Evolutionary conservation across 1,140 invertebrate genomes (phyloP), one percentile per base, ranked within the genome.

Genomic region (Doryteuthis pealeii): DNA sequence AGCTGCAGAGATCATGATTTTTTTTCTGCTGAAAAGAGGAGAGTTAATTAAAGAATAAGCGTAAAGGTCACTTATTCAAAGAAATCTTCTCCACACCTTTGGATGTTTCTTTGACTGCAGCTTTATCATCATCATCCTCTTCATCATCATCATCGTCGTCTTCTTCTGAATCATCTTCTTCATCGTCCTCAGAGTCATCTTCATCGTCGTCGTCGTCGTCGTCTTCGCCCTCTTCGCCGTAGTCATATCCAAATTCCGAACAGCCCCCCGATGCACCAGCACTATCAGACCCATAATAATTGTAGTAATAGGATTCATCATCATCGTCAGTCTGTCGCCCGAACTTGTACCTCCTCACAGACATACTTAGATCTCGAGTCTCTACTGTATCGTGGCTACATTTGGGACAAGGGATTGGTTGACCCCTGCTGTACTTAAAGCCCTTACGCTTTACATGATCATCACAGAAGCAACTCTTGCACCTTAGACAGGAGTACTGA

Each of bases 381-480:
- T 95, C 92, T 0, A 93, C 92, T 15, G 96, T 96, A 66, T 96
- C 93, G 89, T 93, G 96, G 69, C 92, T 91, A 90, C 97, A 99
- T 89, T 97, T 97, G 15, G 97, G 97, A 86, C 96, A 98, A 43
- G 96, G 96, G 83, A 97, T 93, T 14, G 93, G 86, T 82, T 93
- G 94, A 81, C 94, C 94, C 83, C 95, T 95, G 26, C 93, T 92
- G 88, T 96, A 96, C 85, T 96, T 97, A 85, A 96, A 94, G 31
- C 95, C 94, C 91, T 96, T 96, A 77, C 95, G 91, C 72, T 92
- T 91, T 32, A 98, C 95, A 89, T 99, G 96, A 89, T 98, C 96
- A 85, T 98, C 96, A 89, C 97, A 99, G 86, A 94, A 98, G 88
- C 96, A 98, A 18, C 92, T 93, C 89, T 99, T 99, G 88, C 96